Conservation (phyloP, 2,888 invertebrate species). For the Sepiola atlantica region DNA sequence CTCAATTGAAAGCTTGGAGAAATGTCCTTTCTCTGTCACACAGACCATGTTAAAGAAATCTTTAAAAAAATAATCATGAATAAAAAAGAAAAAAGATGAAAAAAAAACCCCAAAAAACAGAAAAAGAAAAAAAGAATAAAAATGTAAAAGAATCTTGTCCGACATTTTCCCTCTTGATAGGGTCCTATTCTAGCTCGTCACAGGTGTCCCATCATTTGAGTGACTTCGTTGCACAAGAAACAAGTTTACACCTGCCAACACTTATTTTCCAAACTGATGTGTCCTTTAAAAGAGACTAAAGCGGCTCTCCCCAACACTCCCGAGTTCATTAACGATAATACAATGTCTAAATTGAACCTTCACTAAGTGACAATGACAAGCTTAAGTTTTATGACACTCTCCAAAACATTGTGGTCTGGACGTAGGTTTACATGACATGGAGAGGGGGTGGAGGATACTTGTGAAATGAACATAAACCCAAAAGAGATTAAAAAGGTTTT, state of each 20-base stretch:
- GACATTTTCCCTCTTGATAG: background rate
- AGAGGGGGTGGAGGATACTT: background rate
- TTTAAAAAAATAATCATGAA: background rate
- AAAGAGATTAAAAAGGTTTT: background rate
- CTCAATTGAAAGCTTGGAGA: background rate
- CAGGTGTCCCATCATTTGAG: slow-evolving; percentile 19
- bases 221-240: background rate
- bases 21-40: background rate
- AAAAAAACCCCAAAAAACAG: too few relatives aligned
- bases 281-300: background rate
- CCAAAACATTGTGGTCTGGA: background rate
- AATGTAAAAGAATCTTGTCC: background rate
- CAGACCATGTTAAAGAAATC: background rate
- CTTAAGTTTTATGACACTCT: background rate
- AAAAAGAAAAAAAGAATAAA: too few relatives aligned
- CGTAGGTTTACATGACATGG: too few relatives aligned
- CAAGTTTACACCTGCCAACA: slow-evolving; percentile 19
- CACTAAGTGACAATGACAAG: background rate
- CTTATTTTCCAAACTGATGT: background rate
- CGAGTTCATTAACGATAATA: background rate
- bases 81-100: too few relatives aligned
- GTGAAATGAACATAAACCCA: background rate
- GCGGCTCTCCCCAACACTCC: background rate
- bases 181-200: background rate
- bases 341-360: background rate